Evolutionary conservation across 2,888 invertebrate genomes (phyloP), one percentile per base, ranked within the genome.

Genomic region (Pemphredon lugubris): DNA sequence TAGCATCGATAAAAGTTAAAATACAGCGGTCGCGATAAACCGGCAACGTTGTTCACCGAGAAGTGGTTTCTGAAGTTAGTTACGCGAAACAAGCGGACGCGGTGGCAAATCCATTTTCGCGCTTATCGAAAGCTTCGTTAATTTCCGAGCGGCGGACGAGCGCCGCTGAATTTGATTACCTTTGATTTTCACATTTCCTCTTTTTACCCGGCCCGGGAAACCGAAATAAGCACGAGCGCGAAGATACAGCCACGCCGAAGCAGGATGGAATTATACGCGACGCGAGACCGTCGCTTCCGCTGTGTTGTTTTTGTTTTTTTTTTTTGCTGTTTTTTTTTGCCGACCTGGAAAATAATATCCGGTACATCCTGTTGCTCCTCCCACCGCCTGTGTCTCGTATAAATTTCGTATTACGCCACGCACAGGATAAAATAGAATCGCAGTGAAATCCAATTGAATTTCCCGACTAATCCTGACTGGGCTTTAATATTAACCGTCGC

Each of bases 71-170:
- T 32, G 48, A 66, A 70, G 50, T 70, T 75, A 51, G 65, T 69
- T 65, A 48, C 13, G 57, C 45, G 50, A 58, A 69, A 74, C 64
- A 69, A 69, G 48, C 54, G 61, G 54, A 14, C 40, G 63, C 70
- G 21, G 40, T 70, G 61, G n/a, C 58, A 61, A 66, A 70, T 71
- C 57, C 60, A 59, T 67, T 74, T 60, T 54, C 60, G 2, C 59
- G 51, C 48, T 75, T 71, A 73, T 75, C 70, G 61, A 63, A 54
- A 51, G 69, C 50, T 53, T 57, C 70, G 73, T 70, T 73, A 75
- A 73, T 66, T 70, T 63, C 45, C 30, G 18, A n/a, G 48, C 32
- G 13, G 11, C 16, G 18, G n/a, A 7, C 26, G 13, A 5, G 45
- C 14, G 4, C 20, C 34, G 44, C 0, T 45, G 53, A 63, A 74